Base-by-base conservation (phyloP, 2,797 vertebrate species). In the Myripristis jacobus region DNA sequence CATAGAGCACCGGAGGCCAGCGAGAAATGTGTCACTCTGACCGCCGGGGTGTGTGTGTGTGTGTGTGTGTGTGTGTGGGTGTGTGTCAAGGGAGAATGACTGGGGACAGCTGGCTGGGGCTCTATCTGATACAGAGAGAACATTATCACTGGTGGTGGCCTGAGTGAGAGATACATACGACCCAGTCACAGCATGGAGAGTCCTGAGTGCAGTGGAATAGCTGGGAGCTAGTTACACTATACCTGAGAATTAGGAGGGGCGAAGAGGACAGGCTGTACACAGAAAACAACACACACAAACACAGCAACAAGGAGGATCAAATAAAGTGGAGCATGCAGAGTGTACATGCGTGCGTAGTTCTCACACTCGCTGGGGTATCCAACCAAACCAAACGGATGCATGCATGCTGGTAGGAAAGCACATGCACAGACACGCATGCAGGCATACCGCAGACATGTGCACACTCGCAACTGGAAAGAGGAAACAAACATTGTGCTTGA, bases 21-120 rank as follows among this genome's bases (percentile, higher is more conserved):
- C 2, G 77, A 87, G 81, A 88, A 89, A 90, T 89, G 83, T 88
- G 88, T 85, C 89, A 85, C 86, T 86, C 82, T 48, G 77, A 81
- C 50, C 43, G 70, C 41, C 34, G 10, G 50, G 11, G 29, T 57
- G 63, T 47, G 8, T 60, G 47, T 63, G 57, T 70, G 51, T 58
- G 55, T 73, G 38, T 72, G 68, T 66, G 81, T 75, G 83, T 80
- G 91, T 88, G 51, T 58, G 55, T 73, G 38, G 70, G 68, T 66
- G 81, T 75, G 83, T 80, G 91, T 88, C 88, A 88, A 59, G 60
- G 60, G 75, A 89, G 87, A 91, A 90, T 88, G 91, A 91, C 88
- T 91, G 80, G 47, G 84, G 91, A 92, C 91, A 93, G 92, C 90
- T 92, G 91, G 81, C 89, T 59, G 74, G 77, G 82, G 77, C 82